These are phyloP conservation scores for Kryptolebias ocellatus DNA, from an alignment of 2,797 vertebrate genomes.

Conservation along the genomic window DNA sequence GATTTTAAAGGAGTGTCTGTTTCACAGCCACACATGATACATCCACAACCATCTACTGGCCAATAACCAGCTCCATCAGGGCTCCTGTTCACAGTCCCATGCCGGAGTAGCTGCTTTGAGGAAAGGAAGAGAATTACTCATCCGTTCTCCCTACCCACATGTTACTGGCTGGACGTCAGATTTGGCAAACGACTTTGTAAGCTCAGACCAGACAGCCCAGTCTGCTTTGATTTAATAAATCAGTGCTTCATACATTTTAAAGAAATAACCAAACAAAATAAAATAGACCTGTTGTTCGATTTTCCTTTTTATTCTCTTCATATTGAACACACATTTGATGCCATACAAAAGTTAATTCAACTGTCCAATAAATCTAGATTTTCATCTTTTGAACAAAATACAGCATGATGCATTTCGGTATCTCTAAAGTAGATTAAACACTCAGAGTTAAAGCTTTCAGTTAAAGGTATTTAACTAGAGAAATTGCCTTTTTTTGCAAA, in stretches of 20 bases:
- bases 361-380: background rate
- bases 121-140: slow-evolving; percentile 10
- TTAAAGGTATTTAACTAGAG: too few relatives aligned
- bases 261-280: background rate
- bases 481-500: too few relatives aligned
- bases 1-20: slow-evolving; percentile 6
- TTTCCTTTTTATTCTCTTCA: background rate
- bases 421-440: background rate
- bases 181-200: background rate
- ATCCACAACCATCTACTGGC: slow-evolving; percentile 7
- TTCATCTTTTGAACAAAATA: background rate
- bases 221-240: slow-evolving; percentile 17
- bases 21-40: slow-evolving; percentile 3
- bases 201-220: background rate
- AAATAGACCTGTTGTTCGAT: slow-evolving; percentile 2
- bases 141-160: background rate
- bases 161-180: slow-evolving; percentile 3
- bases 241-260: background rate
- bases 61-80: slow-evolving; percentile 1
- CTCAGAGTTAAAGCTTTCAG: too few relatives aligned
- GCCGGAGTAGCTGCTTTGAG: slow-evolving; percentile 1
- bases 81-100: slow-evolving; percentile 1
- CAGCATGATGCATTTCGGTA: background rate
- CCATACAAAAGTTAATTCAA: background rate
- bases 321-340: background rate